Conservation (phyloP, 2,888 invertebrate genomes). For the Serrognathus titanus region DNA sequence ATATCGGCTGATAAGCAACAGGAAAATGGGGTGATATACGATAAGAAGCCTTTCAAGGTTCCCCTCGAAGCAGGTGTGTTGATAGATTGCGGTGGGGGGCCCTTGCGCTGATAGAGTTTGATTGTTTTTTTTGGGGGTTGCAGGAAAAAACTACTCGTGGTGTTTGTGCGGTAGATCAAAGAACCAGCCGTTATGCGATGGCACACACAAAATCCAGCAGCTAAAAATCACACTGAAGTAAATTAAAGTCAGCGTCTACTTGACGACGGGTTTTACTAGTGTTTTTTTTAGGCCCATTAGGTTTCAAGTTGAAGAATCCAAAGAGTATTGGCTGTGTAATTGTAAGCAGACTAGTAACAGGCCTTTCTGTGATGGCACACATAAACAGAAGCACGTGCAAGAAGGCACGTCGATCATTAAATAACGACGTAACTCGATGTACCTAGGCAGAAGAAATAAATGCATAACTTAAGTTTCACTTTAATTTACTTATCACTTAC, state of each 20-base stretch:
- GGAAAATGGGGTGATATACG: slow-evolving; percentile 75
- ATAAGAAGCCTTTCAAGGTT: slow-evolving; percentile 85
- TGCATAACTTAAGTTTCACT: too few species aligned
- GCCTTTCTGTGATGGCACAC: slow-evolving; percentile 97
- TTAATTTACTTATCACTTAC: too few species aligned
- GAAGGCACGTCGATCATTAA: slow-evolving; percentile 46
- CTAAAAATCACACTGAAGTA: slow-evolving; percentile 71
- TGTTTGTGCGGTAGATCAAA: slow-evolving; percentile 93
- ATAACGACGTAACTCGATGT: slow-evolving; percentile 26
- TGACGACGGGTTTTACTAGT: neutral
- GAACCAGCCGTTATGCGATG: slow-evolving; percentile 92
- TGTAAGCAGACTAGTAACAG: slow-evolving; percentile 92
- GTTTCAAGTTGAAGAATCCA: slow-evolving; percentile 81
- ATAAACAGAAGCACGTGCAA: slow-evolving; percentile 70
- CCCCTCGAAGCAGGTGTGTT: slow-evolving; percentile 61
- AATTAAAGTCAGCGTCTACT: neutral
- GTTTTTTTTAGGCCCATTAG: slow-evolving; percentile 64
- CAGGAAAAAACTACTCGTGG: slow-evolving; percentile 80
- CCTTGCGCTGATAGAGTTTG: too few species aligned
- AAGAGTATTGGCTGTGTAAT: slow-evolving; percentile 95
- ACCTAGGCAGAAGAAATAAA: too few species aligned
- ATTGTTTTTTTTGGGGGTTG: slow-evolving; percentile 16
- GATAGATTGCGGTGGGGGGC: neutral
- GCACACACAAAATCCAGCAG: slow-evolving; percentile 76
- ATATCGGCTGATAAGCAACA: slow-evolving; percentile 63